Base-by-base conservation (phyloP, 2,797 vertebrate genomes). In the Schizopygopsis pylzovi region DNA sequence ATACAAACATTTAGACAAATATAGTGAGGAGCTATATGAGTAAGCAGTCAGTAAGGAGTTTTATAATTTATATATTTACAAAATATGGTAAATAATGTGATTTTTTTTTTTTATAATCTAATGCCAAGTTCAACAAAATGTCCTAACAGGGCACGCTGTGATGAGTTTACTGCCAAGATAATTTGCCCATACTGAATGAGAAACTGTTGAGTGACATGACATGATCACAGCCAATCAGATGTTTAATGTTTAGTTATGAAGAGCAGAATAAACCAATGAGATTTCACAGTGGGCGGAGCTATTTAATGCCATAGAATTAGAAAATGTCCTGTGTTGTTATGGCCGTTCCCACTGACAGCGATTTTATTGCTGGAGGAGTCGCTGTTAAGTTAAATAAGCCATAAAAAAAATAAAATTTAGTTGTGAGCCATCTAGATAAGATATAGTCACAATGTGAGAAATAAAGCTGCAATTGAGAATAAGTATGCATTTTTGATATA, bases 1-100 rank as follows among this genome's bases (percentile, higher is more conserved):
- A 75, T 83, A 86, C 85, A 89, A 82, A 89, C 80, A 78, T 85
- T 70, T 87, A 81, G 56, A 88, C 79, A 65, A 61, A 77, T 79
- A 85, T 80, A 82, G 41, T 25, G 12, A 59, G 5, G 61, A 77
- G 79, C 79, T 76, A 70, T 86, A 28, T 81, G 33, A 85, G 68
- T 54, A 45, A 78, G 39, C 61, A 81, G 79, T 79, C 20, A 73
- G 52, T 47, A 82, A 78, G 20, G 63, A 33, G 65, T 63, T 39
- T 80, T 43, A 22, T 73, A 65, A 43, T 22, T 72, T 7, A 77
- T 56, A 78, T 86, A 86, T 82, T 63, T 81, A 81, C 78, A 85
- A 73, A 73, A 80, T 61, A 71, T 6, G 28, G 13, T 41, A 52
- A 83, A 83, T 41, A 73, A 13, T 61, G 41, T 82, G 68, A 33